phyloP scores from a whole-genome alignment of 1,140 invertebrate species.

The Hylyphantes graminicola region DNA sequence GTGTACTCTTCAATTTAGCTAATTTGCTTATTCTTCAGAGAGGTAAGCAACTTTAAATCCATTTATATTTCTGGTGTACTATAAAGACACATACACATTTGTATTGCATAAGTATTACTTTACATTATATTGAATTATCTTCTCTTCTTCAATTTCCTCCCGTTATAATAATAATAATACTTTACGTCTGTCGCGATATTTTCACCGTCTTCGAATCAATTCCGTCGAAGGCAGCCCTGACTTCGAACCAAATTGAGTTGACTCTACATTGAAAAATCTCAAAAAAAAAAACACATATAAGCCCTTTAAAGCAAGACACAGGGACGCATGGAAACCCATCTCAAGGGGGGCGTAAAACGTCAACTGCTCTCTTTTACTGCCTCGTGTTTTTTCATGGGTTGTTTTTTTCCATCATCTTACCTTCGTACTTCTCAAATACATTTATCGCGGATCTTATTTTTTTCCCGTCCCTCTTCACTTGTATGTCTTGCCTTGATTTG shows the following conservation, averaged over 20 bases:
- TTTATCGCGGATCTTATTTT: constrained; percentile 3
- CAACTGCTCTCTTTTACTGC: constrained; percentile 16
- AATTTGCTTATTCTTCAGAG: no score
- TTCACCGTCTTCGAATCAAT: background rate
- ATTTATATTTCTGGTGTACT: no score
- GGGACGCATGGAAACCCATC: constrained; percentile 5
- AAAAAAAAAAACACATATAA: background rate
- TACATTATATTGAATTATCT: no score
- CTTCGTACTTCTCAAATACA: background rate
- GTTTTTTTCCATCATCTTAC: background rate
- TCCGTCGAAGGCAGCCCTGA: background rate
- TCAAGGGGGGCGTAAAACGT: constrained; percentile 15
- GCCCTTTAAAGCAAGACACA: background rate
- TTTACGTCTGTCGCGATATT: no score
- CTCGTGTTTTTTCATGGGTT: background rate
- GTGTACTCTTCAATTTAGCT: no score
- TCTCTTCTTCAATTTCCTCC: no score
- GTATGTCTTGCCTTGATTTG: background rate
- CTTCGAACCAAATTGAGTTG: constrained; percentile 12
- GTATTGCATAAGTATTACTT: no score
- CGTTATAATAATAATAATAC: no score
- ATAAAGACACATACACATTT: no score
- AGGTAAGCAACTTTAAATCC: no score
- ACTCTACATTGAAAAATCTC: constrained; percentile 9
- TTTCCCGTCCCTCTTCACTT: background rate